Conservation (phyloP, 2,113 vertebrate genomes). For the Zapus hudsonius region DNA sequence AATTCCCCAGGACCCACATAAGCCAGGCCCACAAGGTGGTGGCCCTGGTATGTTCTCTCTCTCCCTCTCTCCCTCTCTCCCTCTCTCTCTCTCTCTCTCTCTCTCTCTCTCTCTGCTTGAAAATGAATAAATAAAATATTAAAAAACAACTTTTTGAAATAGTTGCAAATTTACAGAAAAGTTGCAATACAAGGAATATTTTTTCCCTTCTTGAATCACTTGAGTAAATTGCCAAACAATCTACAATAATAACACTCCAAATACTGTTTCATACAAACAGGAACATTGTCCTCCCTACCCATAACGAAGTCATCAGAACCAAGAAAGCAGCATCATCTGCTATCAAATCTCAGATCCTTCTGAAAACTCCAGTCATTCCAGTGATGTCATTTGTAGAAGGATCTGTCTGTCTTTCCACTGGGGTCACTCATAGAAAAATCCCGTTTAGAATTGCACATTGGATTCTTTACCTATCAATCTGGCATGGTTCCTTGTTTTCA, state of each 20-base stretch:
- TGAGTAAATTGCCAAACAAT: not conserved
- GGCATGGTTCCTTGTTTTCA: not conserved
- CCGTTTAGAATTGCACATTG: not conserved
- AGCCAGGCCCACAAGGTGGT: too few species aligned
- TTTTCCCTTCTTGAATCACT: not conserved
- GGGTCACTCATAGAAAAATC: not conserved
- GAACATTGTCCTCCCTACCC: not conserved
- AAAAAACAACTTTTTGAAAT: not conserved
- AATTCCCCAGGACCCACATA: too few species aligned
- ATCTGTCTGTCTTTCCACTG: not conserved
- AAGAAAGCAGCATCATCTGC: not conserved
- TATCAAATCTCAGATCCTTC: not conserved
- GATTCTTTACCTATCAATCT: not conserved
- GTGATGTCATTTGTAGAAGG: not conserved
- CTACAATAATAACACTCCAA: not conserved
- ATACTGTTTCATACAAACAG: not conserved
- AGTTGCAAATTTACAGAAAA: constrained; percentile 11
- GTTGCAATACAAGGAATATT: not conserved
- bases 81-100: too few species aligned
- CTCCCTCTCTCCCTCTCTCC: too few species aligned
- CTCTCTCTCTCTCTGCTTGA: too few species aligned
- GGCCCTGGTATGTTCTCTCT: too few species aligned
- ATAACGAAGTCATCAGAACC: not conserved
- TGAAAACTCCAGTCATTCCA: not conserved
- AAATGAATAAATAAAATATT: too few species aligned